phyloP scores from a whole-genome alignment of 2,113 vertebrate species.

The Paedocypris sp. region DNA sequence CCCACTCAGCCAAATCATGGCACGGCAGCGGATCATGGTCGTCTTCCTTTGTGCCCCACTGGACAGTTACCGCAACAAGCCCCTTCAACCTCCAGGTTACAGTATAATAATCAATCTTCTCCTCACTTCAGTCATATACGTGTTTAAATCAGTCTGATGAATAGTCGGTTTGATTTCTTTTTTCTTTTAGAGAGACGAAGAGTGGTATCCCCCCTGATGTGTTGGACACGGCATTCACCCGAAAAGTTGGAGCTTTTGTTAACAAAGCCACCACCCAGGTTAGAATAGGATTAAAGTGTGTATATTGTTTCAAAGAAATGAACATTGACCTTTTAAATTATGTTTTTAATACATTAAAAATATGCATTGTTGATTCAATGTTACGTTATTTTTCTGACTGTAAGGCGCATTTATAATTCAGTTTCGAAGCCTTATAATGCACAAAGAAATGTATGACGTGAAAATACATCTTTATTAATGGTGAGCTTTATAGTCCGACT shows the following conservation, averaged over 20 bases:
- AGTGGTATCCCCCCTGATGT: constrained; percentile 68
- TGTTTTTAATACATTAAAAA: no score
- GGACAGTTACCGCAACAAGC: constrained; percentile 58
- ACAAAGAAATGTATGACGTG: no score
- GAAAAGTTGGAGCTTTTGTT: constrained; percentile 93
- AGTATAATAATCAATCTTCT: no score
- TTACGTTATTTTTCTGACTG: no score
- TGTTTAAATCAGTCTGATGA: no score
- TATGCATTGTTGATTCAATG: no score
- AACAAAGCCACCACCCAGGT: constrained; percentile 91
- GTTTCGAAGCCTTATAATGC: no score
- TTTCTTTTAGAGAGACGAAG: constrained; percentile 58
- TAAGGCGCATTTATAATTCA: no score
- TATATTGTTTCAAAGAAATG: no score
- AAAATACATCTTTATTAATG: no score
- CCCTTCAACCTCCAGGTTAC: constrained; percentile 66
- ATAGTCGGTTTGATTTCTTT: not conserved
- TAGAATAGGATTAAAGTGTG: not conserved
- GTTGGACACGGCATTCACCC: constrained; percentile 74
- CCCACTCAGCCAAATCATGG: constrained; percentile 71
- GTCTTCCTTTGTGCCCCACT: constrained; percentile 52
- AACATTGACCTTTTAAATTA: not conserved
- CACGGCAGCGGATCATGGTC: constrained; percentile 70
- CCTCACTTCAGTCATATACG: no score
- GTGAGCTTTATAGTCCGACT: no score